These are phyloP conservation scores for Coilia nasus DNA, from an alignment of 2,797 vertebrate genomes.

Conservation along the genomic window DNA sequence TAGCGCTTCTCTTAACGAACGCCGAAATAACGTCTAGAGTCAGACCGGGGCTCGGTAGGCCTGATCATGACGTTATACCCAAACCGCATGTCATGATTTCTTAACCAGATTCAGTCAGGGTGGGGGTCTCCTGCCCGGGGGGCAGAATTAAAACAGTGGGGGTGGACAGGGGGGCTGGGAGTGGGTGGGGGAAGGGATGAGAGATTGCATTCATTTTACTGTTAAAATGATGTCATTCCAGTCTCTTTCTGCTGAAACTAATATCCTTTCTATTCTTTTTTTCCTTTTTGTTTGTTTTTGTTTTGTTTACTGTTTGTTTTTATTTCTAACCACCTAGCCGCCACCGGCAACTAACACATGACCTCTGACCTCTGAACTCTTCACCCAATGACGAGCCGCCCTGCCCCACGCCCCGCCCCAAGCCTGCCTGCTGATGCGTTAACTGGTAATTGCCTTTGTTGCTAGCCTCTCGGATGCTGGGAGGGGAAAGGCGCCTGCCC, in stretches of 20 bases:
- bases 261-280: slow-evolving; percentile 99
- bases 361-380: slow-evolving; percentile 99
- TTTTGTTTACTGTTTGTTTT: slow-evolving; percentile 76
- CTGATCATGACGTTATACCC: slow-evolving; percentile 58
- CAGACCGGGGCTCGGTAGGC: slow-evolving; percentile 59
- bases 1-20: slow-evolving; percentile 62
- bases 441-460: slow-evolving; percentile 99
- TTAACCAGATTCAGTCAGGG: slow-evolving; percentile 65
- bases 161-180: not conserved
- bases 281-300: slow-evolving; percentile 93
- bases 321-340: slow-evolving; percentile 99
- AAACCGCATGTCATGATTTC: slow-evolving; percentile 59
- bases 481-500: slow-evolving; percentile 93
- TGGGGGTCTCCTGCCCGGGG: slow-evolving; percentile 62
- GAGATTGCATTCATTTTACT: slow-evolving; percentile 85
- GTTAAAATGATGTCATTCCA: slow-evolving; percentile 86
- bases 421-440: slow-evolving; percentile 99
- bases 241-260: slow-evolving; percentile 98
- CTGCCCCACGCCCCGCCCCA: slow-evolving; percentile 74
- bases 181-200: slow-evolving; percentile 40
- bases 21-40: slow-evolving; percentile 59
- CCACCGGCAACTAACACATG: slow-evolving; percentile 99
- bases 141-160: slow-evolving; percentile 31
- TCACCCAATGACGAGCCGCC: slow-evolving; percentile 99
- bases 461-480: slow-evolving; percentile 99